Evolutionary conservation across 2,888 invertebrate genomes (phyloP).

Genomic region (Agriopis leucophaearia): DNA sequence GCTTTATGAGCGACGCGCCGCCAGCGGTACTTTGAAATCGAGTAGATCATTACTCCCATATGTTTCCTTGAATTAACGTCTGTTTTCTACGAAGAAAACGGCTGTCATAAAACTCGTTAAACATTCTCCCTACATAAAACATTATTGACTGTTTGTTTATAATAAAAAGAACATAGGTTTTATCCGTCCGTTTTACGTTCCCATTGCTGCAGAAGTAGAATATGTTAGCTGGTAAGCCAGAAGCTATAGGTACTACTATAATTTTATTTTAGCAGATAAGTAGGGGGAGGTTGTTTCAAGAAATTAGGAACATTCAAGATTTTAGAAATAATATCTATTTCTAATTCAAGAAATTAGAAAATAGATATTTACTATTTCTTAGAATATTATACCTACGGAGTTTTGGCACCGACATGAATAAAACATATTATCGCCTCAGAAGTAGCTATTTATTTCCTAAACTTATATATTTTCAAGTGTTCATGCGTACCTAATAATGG

Average conservation of each 20-base stretch:
- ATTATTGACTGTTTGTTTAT: slow-evolving; percentile 78
- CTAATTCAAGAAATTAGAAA: too few relatives aligned
- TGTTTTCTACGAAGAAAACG: slow-evolving; percentile 84
- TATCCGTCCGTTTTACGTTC: slow-evolving; percentile 46
- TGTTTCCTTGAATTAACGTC: slow-evolving; percentile 85
- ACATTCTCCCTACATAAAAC: slow-evolving; percentile 74
- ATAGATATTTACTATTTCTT: too few relatives aligned
- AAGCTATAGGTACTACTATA: background rate
- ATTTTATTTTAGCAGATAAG: background rate
- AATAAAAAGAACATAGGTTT: slow-evolving; percentile 66
- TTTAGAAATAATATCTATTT: too few relatives aligned
- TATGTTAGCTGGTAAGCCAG: background rate
- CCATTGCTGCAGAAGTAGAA: slow-evolving; percentile 8
- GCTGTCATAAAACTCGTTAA: slow-evolving; percentile 78
- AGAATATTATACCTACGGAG: too few relatives aligned
- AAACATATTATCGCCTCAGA: too few relatives aligned
- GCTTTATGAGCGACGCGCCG: slow-evolving; percentile 69
- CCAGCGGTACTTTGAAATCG: slow-evolving; percentile 82
- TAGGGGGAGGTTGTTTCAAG: too few relatives aligned
- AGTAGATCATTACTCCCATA: slow-evolving; percentile 82
- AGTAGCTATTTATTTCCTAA: too few relatives aligned
- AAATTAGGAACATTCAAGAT: too few relatives aligned
- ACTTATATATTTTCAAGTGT: too few relatives aligned
- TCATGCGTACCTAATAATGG: too few relatives aligned
- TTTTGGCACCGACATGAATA: too few relatives aligned